A percentile compares a stretch with the other conserved stretches of the same genome.
phyloP scores from a whole-genome alignment of 2,888 invertebrate species.

The Rutpela maculata region DNA sequence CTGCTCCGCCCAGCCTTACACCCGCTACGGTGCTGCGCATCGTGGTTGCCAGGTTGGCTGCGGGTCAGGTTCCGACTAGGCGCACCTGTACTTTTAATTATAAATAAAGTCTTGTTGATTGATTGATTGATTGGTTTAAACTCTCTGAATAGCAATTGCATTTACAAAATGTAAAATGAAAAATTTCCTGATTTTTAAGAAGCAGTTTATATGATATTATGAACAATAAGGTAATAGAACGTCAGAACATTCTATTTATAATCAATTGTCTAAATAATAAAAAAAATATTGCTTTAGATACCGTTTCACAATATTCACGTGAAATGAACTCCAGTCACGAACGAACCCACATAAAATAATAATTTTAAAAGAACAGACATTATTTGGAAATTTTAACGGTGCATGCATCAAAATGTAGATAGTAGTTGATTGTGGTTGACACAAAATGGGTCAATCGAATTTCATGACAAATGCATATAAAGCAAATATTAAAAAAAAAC shows the following conservation, averaged over 20 bases:
- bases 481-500: not conserved
- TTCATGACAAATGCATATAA: not conserved
- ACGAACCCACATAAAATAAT: conserved; percentile 20
- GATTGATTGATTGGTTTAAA: too few relatives aligned
- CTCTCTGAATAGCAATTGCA: too few relatives aligned
- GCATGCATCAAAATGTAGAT: conserved; percentile 7
- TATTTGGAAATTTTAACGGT: conserved; percentile 7
- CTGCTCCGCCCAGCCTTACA: too few relatives aligned
- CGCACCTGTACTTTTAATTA: too few relatives aligned
- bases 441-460: conserved; percentile 1
- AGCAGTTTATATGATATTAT: not conserved
- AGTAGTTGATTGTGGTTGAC: not conserved
- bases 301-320: conserved; percentile 17
- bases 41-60: too few relatives aligned
- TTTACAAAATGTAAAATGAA: too few relatives aligned
- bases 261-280: not conserved
- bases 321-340: conserved; percentile 15
- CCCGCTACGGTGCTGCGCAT: too few relatives aligned
- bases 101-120: too few relatives aligned
- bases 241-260: not conserved
- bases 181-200: too few relatives aligned
- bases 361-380: conserved; percentile 13
- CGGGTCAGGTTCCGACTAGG: too few relatives aligned
- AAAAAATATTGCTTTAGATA: not conserved
- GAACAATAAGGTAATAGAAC: not conserved